phyloP scores from a whole-genome alignment of 2,113 vertebrate species.

The Austrofundulus limnaeus region DNA sequence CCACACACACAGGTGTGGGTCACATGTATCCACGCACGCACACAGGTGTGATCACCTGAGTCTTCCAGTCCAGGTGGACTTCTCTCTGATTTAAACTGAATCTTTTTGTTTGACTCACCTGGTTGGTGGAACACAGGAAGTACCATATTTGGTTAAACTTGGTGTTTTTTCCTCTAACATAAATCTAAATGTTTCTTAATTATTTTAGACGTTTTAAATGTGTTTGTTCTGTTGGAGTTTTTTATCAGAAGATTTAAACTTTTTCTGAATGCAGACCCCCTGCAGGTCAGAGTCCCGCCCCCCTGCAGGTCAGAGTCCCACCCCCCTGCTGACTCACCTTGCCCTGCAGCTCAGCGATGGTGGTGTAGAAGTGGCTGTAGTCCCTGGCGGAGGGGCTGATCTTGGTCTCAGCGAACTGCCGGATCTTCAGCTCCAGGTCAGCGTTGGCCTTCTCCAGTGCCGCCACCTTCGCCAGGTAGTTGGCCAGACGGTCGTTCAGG shows the following conservation, averaged over 20 bases:
- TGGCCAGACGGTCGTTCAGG: slow-evolving; percentile 79
- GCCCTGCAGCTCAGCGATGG: slow-evolving; percentile 66
- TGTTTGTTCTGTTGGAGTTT: too few relatives aligned
- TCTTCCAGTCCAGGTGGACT: background rate
- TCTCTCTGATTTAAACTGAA: accelerated
- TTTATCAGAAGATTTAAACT: too few relatives aligned
- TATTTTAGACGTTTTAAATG: too few relatives aligned
- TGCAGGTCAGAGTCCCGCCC: too few relatives aligned
- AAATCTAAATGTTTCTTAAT: too few relatives aligned
- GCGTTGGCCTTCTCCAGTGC: slow-evolving; percentile 70
- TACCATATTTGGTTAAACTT: background rate
- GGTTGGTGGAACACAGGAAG: background rate
- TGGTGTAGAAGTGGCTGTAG: slow-evolving; percentile 42
- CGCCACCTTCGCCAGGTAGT: slow-evolving; percentile 75
- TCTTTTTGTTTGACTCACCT: background rate
- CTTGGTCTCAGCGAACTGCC: slow-evolving; percentile 67
- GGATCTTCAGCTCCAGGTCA: slow-evolving; percentile 79
- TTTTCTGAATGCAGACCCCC: too few relatives aligned
- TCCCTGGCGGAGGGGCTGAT: slow-evolving; percentile 32
- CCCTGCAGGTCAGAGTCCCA: too few relatives aligned
- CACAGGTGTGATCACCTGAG: slow-evolving; percentile 6
- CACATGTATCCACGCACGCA: too few relatives aligned
- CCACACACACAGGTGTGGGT: background rate
- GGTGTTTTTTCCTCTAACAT: too few relatives aligned
- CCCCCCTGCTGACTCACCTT: slow-evolving; percentile 60